phyloP scores from a whole-genome alignment of 2,113 vertebrate species.

The Hyaena hyaena region DNA sequence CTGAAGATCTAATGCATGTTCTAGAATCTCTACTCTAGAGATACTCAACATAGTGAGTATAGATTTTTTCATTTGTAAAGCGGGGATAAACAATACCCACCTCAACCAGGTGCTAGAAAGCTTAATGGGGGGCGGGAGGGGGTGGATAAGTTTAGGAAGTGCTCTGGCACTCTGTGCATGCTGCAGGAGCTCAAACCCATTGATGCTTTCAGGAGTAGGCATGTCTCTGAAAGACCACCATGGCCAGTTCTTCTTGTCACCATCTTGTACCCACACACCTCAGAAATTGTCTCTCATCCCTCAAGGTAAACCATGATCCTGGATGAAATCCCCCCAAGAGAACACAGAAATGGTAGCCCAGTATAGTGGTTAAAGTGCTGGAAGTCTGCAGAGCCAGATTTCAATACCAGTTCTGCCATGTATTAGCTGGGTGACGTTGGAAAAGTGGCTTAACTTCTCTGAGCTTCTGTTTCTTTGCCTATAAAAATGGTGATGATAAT shows the following conservation, averaged over 20 bases:
- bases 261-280: too few species aligned
- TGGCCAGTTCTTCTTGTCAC: too few species aligned
- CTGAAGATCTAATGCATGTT: rapidly evolving
- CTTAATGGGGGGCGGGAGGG: too few species aligned
- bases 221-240: background rate
- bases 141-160: too few species aligned
- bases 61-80: background rate
- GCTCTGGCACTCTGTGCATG: too few species aligned
- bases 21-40: too few species aligned
- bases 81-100: background rate
- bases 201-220: background rate
- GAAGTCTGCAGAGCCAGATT: background rate
- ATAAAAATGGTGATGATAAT: background rate
- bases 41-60: background rate
- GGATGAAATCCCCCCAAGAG: background rate
- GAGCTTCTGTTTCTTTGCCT: background rate
- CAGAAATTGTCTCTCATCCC: background rate
- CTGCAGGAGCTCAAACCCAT: background rate
- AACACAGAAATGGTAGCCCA: too few species aligned
- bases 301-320: background rate
- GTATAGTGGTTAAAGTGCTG: background rate
- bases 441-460: background rate
- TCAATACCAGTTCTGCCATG: background rate
- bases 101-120: background rate
- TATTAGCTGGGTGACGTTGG: background rate